Percentiles rank a stretch among this genome's conserved stretches.
Conservation (phyloP, 2,113 vertebrate genomes). For the Lutjanus erythropterus region DNA sequence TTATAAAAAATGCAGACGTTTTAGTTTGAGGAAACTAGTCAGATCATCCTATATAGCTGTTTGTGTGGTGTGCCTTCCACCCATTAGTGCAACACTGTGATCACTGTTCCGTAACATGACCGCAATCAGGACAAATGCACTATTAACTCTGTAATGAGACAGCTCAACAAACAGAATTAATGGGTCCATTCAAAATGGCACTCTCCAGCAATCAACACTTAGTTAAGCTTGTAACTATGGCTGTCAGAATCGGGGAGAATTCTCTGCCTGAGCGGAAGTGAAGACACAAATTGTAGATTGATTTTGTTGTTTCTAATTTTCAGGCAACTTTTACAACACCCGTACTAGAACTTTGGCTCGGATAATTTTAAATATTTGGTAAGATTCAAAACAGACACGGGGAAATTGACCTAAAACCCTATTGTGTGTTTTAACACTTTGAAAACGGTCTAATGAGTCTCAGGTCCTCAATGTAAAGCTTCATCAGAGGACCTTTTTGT, state of each 20-base stretch:
- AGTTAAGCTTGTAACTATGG: conserved; percentile 58
- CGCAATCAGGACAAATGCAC: conserved; percentile 78
- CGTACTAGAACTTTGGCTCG: not conserved
- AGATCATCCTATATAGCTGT: conserved; percentile 27
- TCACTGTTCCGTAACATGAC: conserved; percentile 70
- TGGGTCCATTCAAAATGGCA: conserved; percentile 64
- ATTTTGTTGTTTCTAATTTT: conserved; percentile 5
- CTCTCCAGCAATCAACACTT: conserved; percentile 62
- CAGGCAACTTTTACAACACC: not conserved
- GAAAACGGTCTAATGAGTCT: conserved; percentile 18
- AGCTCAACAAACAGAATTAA: conserved; percentile 81
- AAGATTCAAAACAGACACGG: no score
- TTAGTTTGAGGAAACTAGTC: not conserved
- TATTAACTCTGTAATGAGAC: conserved; percentile 82
- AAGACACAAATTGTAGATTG: not conserved
- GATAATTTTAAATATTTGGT: not conserved
- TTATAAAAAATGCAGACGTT: not conserved
- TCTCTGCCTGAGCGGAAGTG: conserved; percentile 3
- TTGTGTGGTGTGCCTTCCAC: conserved; percentile 25
- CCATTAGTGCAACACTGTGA: conserved; percentile 66
- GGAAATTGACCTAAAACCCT: not conserved
- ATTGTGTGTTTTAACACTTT: not conserved
- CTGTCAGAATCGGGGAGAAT: conserved; percentile 24
- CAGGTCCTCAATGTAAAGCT: not conserved
- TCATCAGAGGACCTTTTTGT: not conserved